Conservation (phyloP, 1,140 invertebrate genomes). For the Reticulitermes speratus region DNA sequence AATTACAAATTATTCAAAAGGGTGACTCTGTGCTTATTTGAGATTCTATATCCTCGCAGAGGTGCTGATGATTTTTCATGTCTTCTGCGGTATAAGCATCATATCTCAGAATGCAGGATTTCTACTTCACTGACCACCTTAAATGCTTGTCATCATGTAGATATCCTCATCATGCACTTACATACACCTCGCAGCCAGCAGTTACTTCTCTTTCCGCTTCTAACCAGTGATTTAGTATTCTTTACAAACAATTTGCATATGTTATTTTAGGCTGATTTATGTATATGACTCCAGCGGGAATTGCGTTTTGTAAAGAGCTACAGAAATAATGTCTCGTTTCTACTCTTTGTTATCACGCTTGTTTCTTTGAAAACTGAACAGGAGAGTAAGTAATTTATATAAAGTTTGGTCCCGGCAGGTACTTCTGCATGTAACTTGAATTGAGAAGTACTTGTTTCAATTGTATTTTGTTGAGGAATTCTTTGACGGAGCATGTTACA, state of each 20-base stretch:
- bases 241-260: neutral
- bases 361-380: neutral
- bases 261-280: neutral
- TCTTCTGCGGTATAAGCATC: no score
- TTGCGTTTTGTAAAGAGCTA: neutral
- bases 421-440: neutral
- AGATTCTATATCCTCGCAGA: no score
- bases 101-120: no score
- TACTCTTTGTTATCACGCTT: neutral
- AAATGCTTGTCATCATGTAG: neutral
- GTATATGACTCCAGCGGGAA: neutral
- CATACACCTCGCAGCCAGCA: neutral
- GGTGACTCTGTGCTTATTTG: no score
- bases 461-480: no score
- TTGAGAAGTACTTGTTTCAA: neutral
- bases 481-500: no score
- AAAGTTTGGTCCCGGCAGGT: no score
- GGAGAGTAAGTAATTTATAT: neutral
- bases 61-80: no score
- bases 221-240: neutral
- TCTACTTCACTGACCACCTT: neutral
- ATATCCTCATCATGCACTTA: neutral
- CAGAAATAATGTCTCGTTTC: neutral
- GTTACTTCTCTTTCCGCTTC: neutral
- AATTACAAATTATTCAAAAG: no score